Percentiles rank a stretch among this genome's conserved stretches.
Evolutionary conservation across 1,140 invertebrate genomes (phyloP).

Genomic region (Drosophila lacertosa): DNA sequence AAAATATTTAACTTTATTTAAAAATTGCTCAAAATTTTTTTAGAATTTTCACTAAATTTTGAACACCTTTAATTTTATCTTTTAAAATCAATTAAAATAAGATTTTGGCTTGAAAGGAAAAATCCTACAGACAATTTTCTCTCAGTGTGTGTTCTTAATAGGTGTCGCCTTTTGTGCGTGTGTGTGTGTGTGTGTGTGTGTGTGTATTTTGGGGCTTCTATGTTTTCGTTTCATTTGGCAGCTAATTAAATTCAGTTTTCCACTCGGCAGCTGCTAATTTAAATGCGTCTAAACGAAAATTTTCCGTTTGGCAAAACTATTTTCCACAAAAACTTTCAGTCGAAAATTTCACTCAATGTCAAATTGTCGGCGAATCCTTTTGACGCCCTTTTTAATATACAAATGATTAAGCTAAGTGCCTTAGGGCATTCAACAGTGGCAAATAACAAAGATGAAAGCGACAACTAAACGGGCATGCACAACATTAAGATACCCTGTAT

Average conservation of each 20-base stretch:
- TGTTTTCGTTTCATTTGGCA: conserved; percentile 54
- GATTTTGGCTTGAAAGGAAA: no score
- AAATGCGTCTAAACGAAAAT: conserved; percentile 11
- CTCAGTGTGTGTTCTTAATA: neutral
- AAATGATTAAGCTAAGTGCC: no score
- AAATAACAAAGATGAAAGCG: no score
- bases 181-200: neutral
- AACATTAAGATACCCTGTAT: no score
- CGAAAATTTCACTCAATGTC: neutral
- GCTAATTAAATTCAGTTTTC: conserved; percentile 48
- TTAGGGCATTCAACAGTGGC: no score
- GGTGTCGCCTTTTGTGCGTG: conserved; percentile 9
- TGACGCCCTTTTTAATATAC: neutral
- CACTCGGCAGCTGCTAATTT: conserved; percentile 22
- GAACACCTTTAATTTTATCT: no score
- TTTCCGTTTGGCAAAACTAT: conserved; percentile 8
- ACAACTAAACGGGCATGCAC: no score
- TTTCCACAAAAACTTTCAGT: neutral
- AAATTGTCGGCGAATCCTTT: neutral
- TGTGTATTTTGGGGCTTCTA: neutral
- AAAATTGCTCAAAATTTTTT: no score
- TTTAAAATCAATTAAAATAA: no score
- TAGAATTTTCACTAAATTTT: no score
- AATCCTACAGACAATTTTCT: neutral
- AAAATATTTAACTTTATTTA: no score